These are phyloP conservation scores for Solen grandis DNA, from an alignment of 1,140 invertebrate species.

Conservation along the genomic window DNA sequence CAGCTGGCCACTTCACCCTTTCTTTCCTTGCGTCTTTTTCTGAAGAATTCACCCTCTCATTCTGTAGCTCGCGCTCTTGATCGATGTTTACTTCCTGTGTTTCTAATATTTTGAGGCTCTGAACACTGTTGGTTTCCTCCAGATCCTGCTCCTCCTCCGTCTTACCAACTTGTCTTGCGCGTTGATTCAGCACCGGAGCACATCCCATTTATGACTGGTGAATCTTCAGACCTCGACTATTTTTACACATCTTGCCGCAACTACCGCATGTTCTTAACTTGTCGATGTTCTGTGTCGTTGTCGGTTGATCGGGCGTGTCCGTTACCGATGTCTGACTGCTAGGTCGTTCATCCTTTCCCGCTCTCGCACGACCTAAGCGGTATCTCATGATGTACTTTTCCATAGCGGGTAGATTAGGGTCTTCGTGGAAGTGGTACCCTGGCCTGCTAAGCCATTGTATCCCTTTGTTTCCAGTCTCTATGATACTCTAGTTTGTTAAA, in stretches of 20 bases:
- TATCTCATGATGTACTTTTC: not conserved
- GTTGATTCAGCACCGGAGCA: constrained; percentile 29
- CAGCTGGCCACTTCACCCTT: constrained; percentile 10
- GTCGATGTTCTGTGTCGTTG: constrained; percentile 26
- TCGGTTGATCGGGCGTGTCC: constrained; percentile 25
- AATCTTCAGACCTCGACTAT: constrained; percentile 25
- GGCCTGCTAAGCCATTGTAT: constrained; percentile 15
- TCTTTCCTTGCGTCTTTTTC: no score
- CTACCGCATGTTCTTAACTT: constrained; percentile 15
- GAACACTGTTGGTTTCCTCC: not conserved
- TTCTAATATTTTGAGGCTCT: not conserved
- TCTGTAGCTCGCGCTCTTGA: not conserved
- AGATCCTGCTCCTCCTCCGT: constrained; percentile 40
- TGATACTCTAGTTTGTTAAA: no score
- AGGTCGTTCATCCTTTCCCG: constrained; percentile 28
- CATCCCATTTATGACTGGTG: constrained; percentile 35
- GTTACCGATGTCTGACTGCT: constrained; percentile 17
- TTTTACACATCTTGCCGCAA: constrained; percentile 25
- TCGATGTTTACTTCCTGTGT: no score
- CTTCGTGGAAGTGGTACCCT: not conserved
- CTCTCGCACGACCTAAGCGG: constrained; percentile 15
- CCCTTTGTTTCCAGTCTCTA: constrained; percentile 16
- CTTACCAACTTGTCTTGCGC: constrained; percentile 37
- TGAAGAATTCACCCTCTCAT: not conserved
- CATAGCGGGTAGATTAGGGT: not conserved